These are phyloP conservation scores for Oreortyx pictus DNA, from an alignment of 2,797 vertebrate species.

Conservation along the genomic window DNA sequence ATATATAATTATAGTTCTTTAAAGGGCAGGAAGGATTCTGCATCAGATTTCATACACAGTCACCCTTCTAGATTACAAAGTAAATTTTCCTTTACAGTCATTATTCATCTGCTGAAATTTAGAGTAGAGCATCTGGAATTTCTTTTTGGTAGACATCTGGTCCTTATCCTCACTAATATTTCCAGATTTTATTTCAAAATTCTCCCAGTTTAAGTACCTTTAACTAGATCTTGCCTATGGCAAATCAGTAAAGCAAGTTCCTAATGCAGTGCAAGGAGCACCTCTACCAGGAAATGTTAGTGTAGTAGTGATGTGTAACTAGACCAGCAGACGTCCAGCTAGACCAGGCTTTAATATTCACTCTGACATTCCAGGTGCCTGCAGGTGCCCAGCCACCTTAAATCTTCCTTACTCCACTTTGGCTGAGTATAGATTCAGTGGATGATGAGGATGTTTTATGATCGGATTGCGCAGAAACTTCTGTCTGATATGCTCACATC, in stretches of 20 bases:
- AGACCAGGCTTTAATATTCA: background rate
- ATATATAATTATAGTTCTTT: background rate
- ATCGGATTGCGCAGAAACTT: background rate
- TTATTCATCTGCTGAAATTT: background rate
- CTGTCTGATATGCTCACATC: background rate
- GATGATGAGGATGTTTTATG: background rate
- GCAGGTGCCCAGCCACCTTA: background rate
- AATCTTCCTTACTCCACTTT: background rate
- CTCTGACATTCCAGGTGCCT: background rate
- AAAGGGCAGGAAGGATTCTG: background rate
- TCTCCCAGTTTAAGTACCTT: background rate
- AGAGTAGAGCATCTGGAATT: background rate
- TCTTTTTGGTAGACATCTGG: background rate
- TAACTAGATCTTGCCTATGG: background rate
- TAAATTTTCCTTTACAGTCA: background rate
- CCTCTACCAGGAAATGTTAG: background rate
- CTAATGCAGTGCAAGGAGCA: background rate
- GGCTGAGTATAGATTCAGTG: rapidly evolving
- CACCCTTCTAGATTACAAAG: background rate
- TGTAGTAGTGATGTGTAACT: background rate
- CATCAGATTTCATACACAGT: background rate
- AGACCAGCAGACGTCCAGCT: background rate
- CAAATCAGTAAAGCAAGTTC: background rate
- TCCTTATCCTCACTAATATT: background rate
- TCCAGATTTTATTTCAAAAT: background rate